phyloP scores from a whole-genome alignment of 2,797 vertebrate genomes.

The Nyctalus aviator region DNA sequence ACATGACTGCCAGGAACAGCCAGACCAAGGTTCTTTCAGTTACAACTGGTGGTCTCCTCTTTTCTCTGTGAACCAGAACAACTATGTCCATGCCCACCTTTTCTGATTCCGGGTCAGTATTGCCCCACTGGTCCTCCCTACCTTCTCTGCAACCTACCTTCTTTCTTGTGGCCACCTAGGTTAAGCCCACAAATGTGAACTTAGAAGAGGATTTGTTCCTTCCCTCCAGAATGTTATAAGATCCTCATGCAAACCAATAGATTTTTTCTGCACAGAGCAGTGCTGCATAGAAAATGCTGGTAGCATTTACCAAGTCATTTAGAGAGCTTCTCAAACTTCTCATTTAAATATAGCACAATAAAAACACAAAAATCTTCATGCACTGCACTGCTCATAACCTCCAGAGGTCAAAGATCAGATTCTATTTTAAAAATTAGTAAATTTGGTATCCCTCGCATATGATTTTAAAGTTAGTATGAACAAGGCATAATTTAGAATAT shows the following conservation, averaged over 20 bases:
- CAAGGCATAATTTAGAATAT: background rate
- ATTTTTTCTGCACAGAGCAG: background rate
- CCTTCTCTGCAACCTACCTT: background rate
- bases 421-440: background rate
- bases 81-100: background rate
- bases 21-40: background rate
- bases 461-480: background rate
- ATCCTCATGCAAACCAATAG: background rate
- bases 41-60: background rate
- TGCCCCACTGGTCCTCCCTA: background rate
- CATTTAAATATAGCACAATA: conserved; percentile 18
- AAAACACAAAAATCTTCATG: background rate
- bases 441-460: background rate
- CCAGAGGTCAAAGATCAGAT: background rate
- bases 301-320: conserved; percentile 1
- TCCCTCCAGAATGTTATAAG: background rate
- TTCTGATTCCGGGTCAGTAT: background rate
- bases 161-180: background rate
- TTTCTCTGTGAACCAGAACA: background rate
- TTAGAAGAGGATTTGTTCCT: background rate
- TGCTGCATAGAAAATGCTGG: background rate
- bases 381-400: background rate
- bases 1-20: background rate
- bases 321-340: background rate
- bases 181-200: background rate